phyloP scores from a whole-genome alignment of 2,113 vertebrate species.

The Sapayoa aenigma region DNA sequence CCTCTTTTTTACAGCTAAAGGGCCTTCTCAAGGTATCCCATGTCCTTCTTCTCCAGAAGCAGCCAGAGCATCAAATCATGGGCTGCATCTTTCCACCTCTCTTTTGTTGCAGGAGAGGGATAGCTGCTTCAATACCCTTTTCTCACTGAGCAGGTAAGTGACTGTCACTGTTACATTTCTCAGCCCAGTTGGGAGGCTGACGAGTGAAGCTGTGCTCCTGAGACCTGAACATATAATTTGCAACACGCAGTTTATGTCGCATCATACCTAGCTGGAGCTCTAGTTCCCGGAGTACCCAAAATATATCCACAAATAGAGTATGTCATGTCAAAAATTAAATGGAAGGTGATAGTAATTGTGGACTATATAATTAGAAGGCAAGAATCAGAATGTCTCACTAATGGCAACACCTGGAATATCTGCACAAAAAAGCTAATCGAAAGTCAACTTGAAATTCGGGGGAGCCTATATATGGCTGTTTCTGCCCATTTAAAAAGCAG shows the following conservation, averaged over 20 bases:
- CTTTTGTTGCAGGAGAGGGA: background rate
- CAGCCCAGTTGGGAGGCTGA: slow-evolving; percentile 1
- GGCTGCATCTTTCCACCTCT: background rate
- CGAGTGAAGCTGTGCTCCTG: background rate
- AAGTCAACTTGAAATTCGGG: slow-evolving; percentile 16
- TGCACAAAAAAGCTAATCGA: slow-evolving; percentile 32
- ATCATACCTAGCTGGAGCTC: slow-evolving; percentile 16
- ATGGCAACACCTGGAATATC: slow-evolving; percentile 44
- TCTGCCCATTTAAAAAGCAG: background rate
- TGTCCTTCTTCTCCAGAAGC: background rate
- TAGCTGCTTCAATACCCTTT: background rate
- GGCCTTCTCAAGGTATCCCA: background rate
- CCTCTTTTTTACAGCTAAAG: background rate
- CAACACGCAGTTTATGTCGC: slow-evolving; percentile 26
- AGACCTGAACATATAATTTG: slow-evolving; percentile 53
- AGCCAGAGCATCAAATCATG: background rate
- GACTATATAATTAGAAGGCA: slow-evolving; percentile 52
- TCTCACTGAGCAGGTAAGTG: background rate
- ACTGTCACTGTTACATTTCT: background rate
- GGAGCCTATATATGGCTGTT: background rate
- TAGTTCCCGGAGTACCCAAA: slow-evolving; percentile 1
- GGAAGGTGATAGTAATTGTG: slow-evolving; percentile 56
- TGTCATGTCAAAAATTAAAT: slow-evolving; percentile 52
- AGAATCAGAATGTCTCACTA: slow-evolving; percentile 14
- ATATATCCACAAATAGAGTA: slow-evolving; percentile 33